Evolutionary conservation across 2,113 vertebrate species (phyloP), one percentile per base, ranked within the genome.

Genomic region (Telmatochromis sp.): DNA sequence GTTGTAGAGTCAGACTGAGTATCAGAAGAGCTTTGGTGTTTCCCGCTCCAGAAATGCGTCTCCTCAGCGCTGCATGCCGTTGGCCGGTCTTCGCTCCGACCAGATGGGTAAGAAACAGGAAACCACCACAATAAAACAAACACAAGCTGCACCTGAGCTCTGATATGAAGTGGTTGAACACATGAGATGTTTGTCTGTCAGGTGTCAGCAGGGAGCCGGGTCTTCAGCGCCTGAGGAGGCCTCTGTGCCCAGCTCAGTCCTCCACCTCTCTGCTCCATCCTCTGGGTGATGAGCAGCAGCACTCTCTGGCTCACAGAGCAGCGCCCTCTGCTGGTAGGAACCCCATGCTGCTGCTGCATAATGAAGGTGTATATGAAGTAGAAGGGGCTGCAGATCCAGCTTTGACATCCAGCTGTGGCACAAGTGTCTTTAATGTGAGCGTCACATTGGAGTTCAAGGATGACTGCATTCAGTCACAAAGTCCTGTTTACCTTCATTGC

Each of bases 1-100:
- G 84, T 82, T 55, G 79, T 58, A 93, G 90, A 26, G 84, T 88
- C 78, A 79, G 84, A 94, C 83, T 84, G 93, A 95, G 28, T 94
- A 94, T 75, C 90, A 92, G 91, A 93, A 53, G 86, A 93, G 88
- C 33, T 93, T 47, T 58, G 15, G 81, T 4, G 49, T 15, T 1
- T 14, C 82, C 17, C 84, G 88, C 4, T 89, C 91, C 86, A 90
- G 88, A 47, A 94, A 84, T 12, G 65, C 9, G 6, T 92, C 89
- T 37, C 87, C 94, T 49, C 90, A 83, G 80, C 75, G 55, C 75
- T 19, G 84, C 21, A 19, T n/a, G 4, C 82, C 88, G 1, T n/a
- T 83, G 19, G 91, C 93, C 0, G 86, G 92, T 11, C 47, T 92
- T 7, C 81, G 87, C 54, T 89, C 88, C 0, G 84, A 83, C 31